phyloP scores from a whole-genome alignment of 2,888 invertebrate genomes.

The Stegana nigrithorax region DNA sequence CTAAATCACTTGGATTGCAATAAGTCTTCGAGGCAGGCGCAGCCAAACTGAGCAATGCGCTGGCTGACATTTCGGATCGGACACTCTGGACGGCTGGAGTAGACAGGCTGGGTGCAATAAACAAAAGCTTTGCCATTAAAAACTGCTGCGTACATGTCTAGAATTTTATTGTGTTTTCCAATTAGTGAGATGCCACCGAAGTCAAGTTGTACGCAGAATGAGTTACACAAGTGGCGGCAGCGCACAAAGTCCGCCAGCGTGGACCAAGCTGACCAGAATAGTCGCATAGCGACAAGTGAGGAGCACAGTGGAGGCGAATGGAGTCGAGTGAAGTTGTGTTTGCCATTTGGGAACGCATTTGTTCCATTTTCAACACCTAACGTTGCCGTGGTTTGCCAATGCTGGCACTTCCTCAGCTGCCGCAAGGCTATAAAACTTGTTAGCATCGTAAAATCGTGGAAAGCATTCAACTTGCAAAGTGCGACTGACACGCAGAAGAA shows the following conservation, averaged over 20 bases:
- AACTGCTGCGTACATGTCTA: slow-evolving; percentile 39
- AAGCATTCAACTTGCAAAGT: neutral
- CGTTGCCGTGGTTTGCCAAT: neutral
- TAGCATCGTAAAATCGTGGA: neutral
- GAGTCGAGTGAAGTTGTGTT: neutral
- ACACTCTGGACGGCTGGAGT: too few species aligned
- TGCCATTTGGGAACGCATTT: neutral
- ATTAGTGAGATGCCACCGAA: slow-evolving; percentile 42
- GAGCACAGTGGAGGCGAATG: neutral
- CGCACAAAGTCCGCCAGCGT: neutral
- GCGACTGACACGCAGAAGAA: neutral
- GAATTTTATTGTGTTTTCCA: slow-evolving; percentile 54
- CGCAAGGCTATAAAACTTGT: slow-evolving; percentile 21
- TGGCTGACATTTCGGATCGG: too few species aligned
- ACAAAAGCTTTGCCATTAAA: slow-evolving; percentile 11
- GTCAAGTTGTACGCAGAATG: neutral
- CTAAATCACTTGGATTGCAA: too few species aligned
- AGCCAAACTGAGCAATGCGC: too few species aligned
- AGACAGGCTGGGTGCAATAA: too few species aligned
- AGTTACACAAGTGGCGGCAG: neutral
- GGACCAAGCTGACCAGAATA: neutral
- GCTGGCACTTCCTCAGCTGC: slow-evolving; percentile 35
- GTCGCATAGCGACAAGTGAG: too few species aligned
- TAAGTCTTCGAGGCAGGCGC: too few species aligned
- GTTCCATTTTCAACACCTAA: slow-evolving; percentile 51